These are phyloP conservation scores for Ditula angustiorana DNA, from an alignment of 2,888 invertebrate genomes.

Conservation along the genomic window DNA sequence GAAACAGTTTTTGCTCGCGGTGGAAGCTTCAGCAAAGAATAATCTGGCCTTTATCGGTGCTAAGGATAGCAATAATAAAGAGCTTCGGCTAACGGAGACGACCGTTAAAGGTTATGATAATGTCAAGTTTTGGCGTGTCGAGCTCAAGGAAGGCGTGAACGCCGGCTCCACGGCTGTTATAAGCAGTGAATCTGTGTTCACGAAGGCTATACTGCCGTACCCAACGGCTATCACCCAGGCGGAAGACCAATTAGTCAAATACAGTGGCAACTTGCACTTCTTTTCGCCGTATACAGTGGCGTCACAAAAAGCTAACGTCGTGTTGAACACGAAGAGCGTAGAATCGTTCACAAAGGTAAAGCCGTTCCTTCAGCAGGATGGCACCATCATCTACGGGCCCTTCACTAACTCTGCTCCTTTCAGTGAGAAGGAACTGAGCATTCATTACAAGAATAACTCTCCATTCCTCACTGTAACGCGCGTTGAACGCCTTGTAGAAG, in stretches of 20 bases:
- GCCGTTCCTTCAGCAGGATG: slow-evolving; percentile 92
- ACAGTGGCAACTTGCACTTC: slow-evolving; percentile 92
- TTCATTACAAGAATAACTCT: slow-evolving; percentile 98
- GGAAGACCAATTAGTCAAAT: slow-evolving; percentile 97
- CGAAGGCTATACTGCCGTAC: slow-evolving; percentile 92
- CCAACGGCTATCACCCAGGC: slow-evolving; percentile 96
- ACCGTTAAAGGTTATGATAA: slow-evolving; percentile 81
- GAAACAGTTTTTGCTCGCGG: slow-evolving; percentile 88
- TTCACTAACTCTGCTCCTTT: slow-evolving; percentile 89
- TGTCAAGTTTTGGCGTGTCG: slow-evolving; percentile 83
- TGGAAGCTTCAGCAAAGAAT: slow-evolving; percentile 87
- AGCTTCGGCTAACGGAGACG: slow-evolving; percentile 82
- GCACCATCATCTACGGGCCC: slow-evolving; percentile 95
- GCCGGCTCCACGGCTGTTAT: slow-evolving; percentile 86
- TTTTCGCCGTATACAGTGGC: slow-evolving; percentile 93
- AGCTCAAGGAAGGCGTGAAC: slow-evolving; percentile 86
- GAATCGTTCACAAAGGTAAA: slow-evolving; percentile 93
- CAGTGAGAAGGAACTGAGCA: slow-evolving; percentile 87
- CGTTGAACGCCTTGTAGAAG: slow-evolving; percentile 95
- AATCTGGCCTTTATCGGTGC: slow-evolving; percentile 91
- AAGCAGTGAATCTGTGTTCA: slow-evolving; percentile 90
- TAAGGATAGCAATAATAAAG: slow-evolving; percentile 86
- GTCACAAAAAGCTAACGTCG: slow-evolving; percentile 93
- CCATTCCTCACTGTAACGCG: slow-evolving; percentile 97
- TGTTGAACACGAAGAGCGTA: slow-evolving; percentile 91